phyloP scores from a whole-genome alignment of 2,888 invertebrate species.

The Cheilosia vernalis region DNA sequence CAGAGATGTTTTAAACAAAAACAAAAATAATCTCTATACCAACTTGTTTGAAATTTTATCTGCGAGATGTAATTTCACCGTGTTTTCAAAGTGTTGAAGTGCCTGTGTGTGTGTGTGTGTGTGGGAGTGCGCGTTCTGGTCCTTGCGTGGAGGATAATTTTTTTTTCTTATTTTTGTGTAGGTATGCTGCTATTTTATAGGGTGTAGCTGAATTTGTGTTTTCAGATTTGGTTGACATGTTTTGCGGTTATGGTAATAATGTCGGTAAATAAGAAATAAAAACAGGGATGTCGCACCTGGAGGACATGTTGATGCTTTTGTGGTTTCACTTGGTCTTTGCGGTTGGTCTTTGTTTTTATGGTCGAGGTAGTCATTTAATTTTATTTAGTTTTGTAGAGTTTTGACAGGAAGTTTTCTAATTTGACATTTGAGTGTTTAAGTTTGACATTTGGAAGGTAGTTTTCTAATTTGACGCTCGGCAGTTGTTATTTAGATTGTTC shows the following conservation, averaged over 20 bases:
- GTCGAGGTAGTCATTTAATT: background rate
- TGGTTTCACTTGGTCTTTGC: background rate
- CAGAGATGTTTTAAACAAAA: background rate
- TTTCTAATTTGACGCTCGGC: no score
- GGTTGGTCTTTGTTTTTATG: background rate
- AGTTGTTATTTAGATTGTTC: no score
- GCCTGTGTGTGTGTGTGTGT: conserved; percentile 30
- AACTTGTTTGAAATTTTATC: conserved; percentile 47
- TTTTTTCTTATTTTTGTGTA: background rate
- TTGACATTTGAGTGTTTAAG: background rate
- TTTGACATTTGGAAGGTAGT: background rate
- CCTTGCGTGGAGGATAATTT: conserved; percentile 40
- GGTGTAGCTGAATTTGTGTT: conserved; percentile 25
- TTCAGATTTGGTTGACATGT: conserved; percentile 14
- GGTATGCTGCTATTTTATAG: conserved; percentile 4
- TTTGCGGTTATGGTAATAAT: conserved; percentile 26
- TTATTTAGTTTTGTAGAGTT: background rate
- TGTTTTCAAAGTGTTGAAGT: conserved; percentile 29
- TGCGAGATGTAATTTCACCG: conserved; percentile 54
- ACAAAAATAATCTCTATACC: background rate
- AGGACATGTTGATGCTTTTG: background rate
- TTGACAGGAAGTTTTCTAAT: background rate
- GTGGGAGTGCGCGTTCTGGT: conserved; percentile 21
- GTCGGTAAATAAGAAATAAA: conserved; percentile 51
- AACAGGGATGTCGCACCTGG: background rate